A percentile compares a stretch with the other conserved stretches of the same genome.
Evolutionary conservation across 1,140 invertebrate species (phyloP).

Genomic region (Diploscapter pachys): DNA sequence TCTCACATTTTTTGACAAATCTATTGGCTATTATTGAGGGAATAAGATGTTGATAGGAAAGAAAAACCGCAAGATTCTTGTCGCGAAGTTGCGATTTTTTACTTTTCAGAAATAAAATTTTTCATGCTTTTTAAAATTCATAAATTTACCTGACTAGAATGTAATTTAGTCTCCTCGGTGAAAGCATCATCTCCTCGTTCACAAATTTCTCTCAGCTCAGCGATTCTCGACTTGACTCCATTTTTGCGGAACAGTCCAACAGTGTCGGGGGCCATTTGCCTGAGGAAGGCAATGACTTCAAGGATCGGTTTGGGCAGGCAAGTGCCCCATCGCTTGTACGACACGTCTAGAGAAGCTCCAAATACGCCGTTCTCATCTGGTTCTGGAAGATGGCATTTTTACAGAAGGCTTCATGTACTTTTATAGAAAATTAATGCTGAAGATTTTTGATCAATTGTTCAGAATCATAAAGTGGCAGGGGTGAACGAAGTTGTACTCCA

Average conservation of each 20-base stretch:
- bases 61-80: neutral
- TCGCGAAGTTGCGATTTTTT: no score
- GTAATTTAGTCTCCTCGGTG: conserved; percentile 19
- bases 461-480: no score
- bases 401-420: no score
- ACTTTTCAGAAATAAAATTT: neutral
- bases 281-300: conserved; percentile 26
- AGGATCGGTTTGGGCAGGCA: conserved; percentile 27
- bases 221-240: conserved; percentile 33
- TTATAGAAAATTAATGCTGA: no score
- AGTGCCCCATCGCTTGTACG: conserved; percentile 19
- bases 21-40: neutral
- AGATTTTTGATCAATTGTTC: no score
- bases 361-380: conserved; percentile 22
- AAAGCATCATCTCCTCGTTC: conserved; percentile 28
- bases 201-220: conserved; percentile 16
- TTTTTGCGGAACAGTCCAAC: conserved; percentile 38
- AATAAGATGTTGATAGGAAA: neutral
- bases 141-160: conserved; percentile 7
- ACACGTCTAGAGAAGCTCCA: conserved; percentile 20
- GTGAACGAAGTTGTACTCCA: no score
- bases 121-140: neutral
- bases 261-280: conserved; percentile 24
- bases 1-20: neutral
- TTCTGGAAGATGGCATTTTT: neutral